Percentiles rank a stretch among this genome's conserved stretches.
Evolutionary conservation across 2,113 vertebrate species (phyloP).

Genomic region (Mormyrus lacerda): DNA sequence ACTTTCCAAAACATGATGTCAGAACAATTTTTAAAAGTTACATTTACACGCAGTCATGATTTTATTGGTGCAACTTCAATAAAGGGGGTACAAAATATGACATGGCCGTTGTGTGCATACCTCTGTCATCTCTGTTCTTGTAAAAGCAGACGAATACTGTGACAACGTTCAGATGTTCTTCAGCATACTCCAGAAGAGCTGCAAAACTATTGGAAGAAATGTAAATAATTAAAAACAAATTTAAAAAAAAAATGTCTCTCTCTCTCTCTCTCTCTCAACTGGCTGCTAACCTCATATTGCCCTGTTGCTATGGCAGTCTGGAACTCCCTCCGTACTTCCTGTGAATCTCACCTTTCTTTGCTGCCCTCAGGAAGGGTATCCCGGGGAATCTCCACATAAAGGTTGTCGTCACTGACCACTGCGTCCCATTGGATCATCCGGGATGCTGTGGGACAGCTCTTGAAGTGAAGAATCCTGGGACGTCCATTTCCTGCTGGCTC

Average conservation of each 20-base stretch:
- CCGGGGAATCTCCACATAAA: constrained; percentile 64
- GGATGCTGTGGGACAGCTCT: constrained; percentile 56
- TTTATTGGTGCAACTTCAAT: background rate
- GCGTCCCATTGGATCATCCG: constrained; percentile 64
- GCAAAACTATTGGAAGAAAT: constrained; percentile 49
- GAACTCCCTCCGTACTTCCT: background rate
- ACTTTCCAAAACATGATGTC: background rate
- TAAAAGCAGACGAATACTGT: constrained; percentile 71
- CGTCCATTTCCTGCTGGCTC: constrained; percentile 60
- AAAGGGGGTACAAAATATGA: background rate
- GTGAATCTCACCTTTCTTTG: constrained; percentile 62
- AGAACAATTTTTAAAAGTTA: background rate
- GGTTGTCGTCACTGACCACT: constrained; percentile 53
- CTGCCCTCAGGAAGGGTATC: constrained; percentile 67
- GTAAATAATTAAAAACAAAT: background rate
- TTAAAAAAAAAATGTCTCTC: background rate
- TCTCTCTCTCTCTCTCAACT: background rate
- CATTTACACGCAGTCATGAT: background rate
- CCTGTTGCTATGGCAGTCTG: background rate
- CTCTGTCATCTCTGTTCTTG: constrained; percentile 69
- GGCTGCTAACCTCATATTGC: background rate
- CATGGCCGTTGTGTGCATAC: constrained; percentile 38
- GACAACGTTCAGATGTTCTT: constrained; percentile 69
- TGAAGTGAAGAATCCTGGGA: constrained; percentile 66
- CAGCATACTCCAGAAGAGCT: constrained; percentile 66